A percentile compares a stretch with the other conserved stretches of the same genome.
phyloP scores from a whole-genome alignment of 2,113 vertebrate species.

The Charadrius vociferus region DNA sequence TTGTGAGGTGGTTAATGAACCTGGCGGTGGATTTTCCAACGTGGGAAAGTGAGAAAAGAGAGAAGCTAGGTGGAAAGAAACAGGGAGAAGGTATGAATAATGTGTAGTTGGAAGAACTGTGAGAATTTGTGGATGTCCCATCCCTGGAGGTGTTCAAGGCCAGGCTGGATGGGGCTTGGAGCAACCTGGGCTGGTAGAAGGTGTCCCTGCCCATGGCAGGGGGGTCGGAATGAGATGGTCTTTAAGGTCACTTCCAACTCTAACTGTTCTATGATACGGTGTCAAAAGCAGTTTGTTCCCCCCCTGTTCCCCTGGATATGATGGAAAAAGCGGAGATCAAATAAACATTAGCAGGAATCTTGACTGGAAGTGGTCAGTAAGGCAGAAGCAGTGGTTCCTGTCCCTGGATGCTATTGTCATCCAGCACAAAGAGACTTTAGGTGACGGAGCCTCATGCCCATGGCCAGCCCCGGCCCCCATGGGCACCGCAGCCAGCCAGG shows the following conservation, averaged over 20 bases:
- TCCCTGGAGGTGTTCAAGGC: not conserved
- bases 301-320: not conserved
- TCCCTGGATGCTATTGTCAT: not conserved
- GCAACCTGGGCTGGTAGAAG: not conserved
- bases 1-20: not conserved
- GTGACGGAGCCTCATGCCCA: fast-evolving
- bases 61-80: not conserved
- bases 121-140: not conserved
- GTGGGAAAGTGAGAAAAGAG: not conserved
- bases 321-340: not conserved
- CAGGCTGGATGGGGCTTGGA: not conserved
- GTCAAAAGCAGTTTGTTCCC: not conserved
- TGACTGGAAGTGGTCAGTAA: not conserved
- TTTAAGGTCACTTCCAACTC: not conserved
- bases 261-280: not conserved
- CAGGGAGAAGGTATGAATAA: not conserved
- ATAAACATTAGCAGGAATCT: not conserved
- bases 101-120: not conserved
- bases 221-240: not conserved
- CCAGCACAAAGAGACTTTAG: not conserved
- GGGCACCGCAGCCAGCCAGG: not conserved
- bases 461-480: fast-evolving
- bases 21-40: not conserved
- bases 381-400: not conserved
- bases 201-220: not conserved